phyloP scores from a whole-genome alignment of 1,140 invertebrate species.

The Delia radicum region DNA sequence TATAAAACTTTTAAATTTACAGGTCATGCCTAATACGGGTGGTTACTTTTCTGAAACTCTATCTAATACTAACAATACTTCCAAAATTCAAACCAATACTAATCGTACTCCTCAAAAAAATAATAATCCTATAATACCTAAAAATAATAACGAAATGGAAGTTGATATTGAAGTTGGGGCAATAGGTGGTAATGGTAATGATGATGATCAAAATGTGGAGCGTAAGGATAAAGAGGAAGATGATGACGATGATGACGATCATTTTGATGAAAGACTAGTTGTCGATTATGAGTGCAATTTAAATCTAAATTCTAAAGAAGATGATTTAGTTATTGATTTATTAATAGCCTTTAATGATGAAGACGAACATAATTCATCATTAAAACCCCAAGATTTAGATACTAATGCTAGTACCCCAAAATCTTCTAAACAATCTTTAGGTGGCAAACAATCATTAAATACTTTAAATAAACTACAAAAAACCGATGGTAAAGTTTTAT shows the following conservation, averaged over 20 bases:
- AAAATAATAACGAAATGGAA: conserved; percentile 30
- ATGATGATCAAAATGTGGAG: not conserved
- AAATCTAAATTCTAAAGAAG: conserved; percentile 36
- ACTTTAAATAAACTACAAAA: not conserved
- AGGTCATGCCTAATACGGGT: conserved; percentile 56
- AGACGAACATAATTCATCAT: not conserved
- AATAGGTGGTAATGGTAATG: not conserved
- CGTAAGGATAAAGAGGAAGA: conserved; percentile 23
- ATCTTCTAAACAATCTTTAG: conserved; percentile 13
- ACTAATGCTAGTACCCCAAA: conserved; percentile 40
- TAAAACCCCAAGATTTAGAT: not conserved
- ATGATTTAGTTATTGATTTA: conserved; percentile 27
- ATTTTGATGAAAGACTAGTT: conserved; percentile 49
- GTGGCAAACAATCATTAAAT: not conserved
- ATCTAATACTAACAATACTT: conserved; percentile 28
- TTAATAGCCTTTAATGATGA: not conserved
- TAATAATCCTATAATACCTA: conserved; percentile 33
- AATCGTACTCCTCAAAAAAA: conserved; percentile 31
- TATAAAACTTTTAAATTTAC: conserved; percentile 35
- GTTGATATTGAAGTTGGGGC: conserved; percentile 15
- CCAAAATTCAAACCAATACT: conserved; percentile 24
- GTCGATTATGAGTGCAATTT: conserved; percentile 36
- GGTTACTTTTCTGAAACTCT: conserved; percentile 40
- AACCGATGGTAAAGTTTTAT: conserved; percentile 27
- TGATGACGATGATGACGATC: conserved; percentile 37